Evolutionary conservation across 2,888 invertebrate genomes (phyloP).

Genomic region (Pristionchus exspectatus): DNA sequence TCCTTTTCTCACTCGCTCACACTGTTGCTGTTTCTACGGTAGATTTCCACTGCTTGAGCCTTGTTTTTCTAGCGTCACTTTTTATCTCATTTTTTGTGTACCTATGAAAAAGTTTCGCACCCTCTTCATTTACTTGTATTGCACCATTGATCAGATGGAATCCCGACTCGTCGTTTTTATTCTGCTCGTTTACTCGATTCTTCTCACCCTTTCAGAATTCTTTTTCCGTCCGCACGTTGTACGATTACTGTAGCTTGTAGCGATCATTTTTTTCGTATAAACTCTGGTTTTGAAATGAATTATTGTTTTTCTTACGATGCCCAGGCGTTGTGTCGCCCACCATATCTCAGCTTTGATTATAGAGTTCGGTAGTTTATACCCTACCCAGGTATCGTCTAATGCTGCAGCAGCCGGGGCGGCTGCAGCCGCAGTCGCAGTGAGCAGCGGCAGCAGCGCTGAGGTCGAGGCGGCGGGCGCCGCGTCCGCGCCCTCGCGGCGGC

Average conservation of each 20-base stretch:
- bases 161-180: background rate
- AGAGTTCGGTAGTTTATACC: background rate
- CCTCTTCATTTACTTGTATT: background rate
- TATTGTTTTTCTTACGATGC: background rate
- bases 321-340: background rate
- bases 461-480: slow-evolving; percentile 30
- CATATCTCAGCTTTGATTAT: background rate
- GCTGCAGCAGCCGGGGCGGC: background rate
- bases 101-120: slow-evolving; percentile 5
- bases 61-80: background rate
- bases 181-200: background rate
- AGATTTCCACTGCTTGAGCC: background rate
- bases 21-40: background rate
- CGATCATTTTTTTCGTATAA: background rate
- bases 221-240: background rate
- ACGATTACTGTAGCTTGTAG: background rate
- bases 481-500: slow-evolving; percentile 17
- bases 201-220: background rate
- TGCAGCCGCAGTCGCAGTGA: slow-evolving; percentile 23
- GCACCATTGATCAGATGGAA: background rate
- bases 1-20: background rate
- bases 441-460: background rate
- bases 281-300: background rate
- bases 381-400: background rate
- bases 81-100: background rate